Conservation (phyloP, 2,888 invertebrate species). For the Dryomyza anilis region DNA sequence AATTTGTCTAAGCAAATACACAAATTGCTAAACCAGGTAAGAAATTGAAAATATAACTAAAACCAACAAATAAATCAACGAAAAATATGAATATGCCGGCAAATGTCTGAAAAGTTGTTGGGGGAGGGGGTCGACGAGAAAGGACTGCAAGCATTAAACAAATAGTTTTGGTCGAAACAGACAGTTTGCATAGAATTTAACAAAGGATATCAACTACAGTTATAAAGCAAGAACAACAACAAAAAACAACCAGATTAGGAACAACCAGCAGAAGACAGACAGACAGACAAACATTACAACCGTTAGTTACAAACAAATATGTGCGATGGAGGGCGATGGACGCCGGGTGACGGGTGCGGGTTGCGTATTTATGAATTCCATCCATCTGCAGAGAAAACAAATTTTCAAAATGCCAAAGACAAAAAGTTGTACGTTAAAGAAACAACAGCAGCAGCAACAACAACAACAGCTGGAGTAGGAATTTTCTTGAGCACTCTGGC, state of each 20-base stretch:
- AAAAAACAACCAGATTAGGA: too few species aligned
- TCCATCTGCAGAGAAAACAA: constrained; percentile 16
- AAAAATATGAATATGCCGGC: too few species aligned
- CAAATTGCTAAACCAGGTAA: too few species aligned
- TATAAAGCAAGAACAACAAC: too few species aligned
- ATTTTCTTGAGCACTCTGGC: constrained; percentile 28
- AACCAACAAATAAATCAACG: too few species aligned
- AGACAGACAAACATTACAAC: background rate
- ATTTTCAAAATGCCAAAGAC: constrained; percentile 34
- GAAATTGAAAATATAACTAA: too few species aligned
- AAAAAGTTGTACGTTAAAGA: constrained; percentile 34
- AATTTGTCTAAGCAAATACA: too few species aligned
- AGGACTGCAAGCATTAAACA: constrained; percentile 12
- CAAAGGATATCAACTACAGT: constrained; percentile 14
- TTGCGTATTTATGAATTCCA: constrained; percentile 4
- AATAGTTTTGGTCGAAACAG: constrained; percentile 23
- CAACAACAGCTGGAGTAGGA: too few species aligned
- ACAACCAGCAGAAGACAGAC: too few species aligned
- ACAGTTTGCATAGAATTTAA: constrained; percentile 7
- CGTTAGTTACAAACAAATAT: background rate
- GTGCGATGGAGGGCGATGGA: background rate
- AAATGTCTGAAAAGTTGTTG: too few species aligned
- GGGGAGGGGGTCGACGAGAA: too few species aligned
- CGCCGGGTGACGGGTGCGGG: background rate
- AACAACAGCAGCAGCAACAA: too few species aligned